Evolutionary conservation across 2,113 vertebrate genomes (phyloP).

Genomic region (Gavialis gangeticus): DNA sequence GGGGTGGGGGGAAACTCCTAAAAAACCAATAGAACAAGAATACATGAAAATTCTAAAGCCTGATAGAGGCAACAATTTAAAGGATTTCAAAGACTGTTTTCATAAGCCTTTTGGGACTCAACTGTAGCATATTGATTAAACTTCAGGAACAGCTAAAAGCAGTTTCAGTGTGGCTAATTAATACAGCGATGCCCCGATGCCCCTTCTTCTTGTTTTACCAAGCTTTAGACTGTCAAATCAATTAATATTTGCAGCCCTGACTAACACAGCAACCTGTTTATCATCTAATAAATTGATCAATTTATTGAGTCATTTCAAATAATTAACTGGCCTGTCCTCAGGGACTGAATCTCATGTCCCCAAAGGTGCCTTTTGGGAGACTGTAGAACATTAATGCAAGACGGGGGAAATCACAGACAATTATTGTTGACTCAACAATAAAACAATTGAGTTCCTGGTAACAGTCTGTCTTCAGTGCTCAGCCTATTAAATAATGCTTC

Average conservation of each 20-base stretch:
- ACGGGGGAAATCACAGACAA: neutral
- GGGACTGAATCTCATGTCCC: neutral
- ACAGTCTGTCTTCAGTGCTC: neutral
- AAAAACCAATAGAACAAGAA: neutral
- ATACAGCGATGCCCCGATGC: constrained; percentile 71
- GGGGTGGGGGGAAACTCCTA: neutral
- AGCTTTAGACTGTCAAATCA: constrained; percentile 69
- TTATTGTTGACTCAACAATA: neutral
- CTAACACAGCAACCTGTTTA: constrained; percentile 55
- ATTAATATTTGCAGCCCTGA: constrained; percentile 66
- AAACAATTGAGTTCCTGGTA: neutral
- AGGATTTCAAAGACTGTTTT: constrained; percentile 76
- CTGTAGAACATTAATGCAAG: neutral
- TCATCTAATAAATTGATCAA: constrained; percentile 25
- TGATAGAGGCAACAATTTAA: constrained; percentile 62
- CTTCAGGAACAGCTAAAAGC: constrained; percentile 70
- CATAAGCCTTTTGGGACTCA: constrained; percentile 67
- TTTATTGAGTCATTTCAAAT: neutral
- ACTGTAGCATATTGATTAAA: constrained; percentile 74
- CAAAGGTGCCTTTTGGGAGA: constrained; percentile 9
- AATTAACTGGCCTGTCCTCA: constrained; percentile 33
- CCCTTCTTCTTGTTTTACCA: constrained; percentile 63
- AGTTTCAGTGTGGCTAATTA: constrained; percentile 69
- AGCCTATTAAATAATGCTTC: neutral
- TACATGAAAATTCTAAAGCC: constrained; percentile 30